Percentiles rank a stretch among this genome's conserved stretches.
These are phyloP conservation scores for Zaprionus bogoriensis DNA, from an alignment of 2,888 invertebrate species.

Conservation along the genomic window DNA sequence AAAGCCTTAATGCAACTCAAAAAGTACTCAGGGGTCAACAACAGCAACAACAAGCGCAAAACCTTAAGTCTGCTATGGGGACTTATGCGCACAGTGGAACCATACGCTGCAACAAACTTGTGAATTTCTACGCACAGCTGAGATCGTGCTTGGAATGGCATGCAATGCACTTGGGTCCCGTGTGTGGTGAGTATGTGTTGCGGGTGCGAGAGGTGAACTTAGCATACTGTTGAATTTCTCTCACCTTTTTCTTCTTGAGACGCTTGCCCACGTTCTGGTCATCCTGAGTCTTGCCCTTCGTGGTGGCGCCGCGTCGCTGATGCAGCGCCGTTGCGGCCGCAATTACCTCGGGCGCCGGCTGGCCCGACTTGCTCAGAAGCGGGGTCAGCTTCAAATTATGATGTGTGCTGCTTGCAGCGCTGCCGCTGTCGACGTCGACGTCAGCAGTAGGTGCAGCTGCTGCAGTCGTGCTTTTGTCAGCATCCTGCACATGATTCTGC, in stretches of 20 bases:
- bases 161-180: too few species aligned
- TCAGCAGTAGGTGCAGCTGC: constrained; percentile 5
- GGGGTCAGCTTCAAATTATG: constrained; percentile 34
- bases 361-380: constrained; percentile 28
- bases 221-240: too few species aligned
- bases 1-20: background rate
- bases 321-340: constrained; percentile 34
- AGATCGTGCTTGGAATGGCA: too few species aligned
- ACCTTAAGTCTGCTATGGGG: too few species aligned
- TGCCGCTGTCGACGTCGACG: background rate
- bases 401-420: constrained; percentile 13
- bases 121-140: too few species aligned
- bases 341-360: constrained; percentile 33
- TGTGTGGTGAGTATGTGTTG: background rate
- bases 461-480: constrained; percentile 18
- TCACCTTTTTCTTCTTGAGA: constrained; percentile 69
- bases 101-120: too few species aligned
- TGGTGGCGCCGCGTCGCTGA: constrained; percentile 49
- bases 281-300: constrained; percentile 71
- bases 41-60: background rate
- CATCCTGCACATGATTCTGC: constrained; percentile 36
- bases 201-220: background rate
- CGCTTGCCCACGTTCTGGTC: constrained; percentile 73
- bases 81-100: too few species aligned
- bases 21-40: constrained; percentile 4